Evolutionary conservation across 2,888 invertebrate species (phyloP).

Genomic region (Petrolisthes manimaculis): DNA sequence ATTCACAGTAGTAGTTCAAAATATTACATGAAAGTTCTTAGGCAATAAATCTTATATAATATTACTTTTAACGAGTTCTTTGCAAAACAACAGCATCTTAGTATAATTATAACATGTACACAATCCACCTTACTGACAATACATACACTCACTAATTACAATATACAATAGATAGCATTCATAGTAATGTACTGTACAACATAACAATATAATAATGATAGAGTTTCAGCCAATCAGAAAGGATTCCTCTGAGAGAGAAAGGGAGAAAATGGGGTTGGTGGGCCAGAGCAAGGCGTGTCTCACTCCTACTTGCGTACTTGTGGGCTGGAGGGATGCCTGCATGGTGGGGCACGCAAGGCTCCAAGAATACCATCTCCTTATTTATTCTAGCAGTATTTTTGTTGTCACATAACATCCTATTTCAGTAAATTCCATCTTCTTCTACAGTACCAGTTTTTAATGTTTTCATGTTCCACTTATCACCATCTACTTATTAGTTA

Average conservation of each 20-base stretch:
- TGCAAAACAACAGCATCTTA: conserved; percentile 55
- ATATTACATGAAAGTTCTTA: conserved; percentile 42
- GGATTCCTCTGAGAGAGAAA: conserved; percentile 1
- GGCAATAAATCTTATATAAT: conserved; percentile 48
- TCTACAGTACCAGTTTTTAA: no score
- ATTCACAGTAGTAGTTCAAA: conserved; percentile 42
- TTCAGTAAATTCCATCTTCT: no score
- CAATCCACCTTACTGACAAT: conserved; percentile 55
- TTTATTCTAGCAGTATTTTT: background rate
- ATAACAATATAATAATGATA: conserved; percentile 24
- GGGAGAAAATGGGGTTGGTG: conserved; percentile 35
- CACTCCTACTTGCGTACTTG: conserved; percentile 49
- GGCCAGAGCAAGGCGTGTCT: conserved; percentile 55
- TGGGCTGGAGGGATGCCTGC: conserved; percentile 57
- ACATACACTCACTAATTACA: conserved; percentile 56
- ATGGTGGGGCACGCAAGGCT: conserved; percentile 56
- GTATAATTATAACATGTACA: conserved; percentile 55
- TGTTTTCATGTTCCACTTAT: no score
- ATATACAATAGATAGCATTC: conserved; percentile 18
- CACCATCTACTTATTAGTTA: no score
- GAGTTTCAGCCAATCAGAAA: conserved; percentile 56
- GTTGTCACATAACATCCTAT: background rate
- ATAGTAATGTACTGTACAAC: conserved; percentile 22
- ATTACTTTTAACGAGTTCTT: conserved; percentile 45
- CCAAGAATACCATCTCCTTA: conserved; percentile 46